These are phyloP conservation scores for Dallia pectoralis DNA, from an alignment of 2,797 vertebrate species.

Conservation along the genomic window DNA sequence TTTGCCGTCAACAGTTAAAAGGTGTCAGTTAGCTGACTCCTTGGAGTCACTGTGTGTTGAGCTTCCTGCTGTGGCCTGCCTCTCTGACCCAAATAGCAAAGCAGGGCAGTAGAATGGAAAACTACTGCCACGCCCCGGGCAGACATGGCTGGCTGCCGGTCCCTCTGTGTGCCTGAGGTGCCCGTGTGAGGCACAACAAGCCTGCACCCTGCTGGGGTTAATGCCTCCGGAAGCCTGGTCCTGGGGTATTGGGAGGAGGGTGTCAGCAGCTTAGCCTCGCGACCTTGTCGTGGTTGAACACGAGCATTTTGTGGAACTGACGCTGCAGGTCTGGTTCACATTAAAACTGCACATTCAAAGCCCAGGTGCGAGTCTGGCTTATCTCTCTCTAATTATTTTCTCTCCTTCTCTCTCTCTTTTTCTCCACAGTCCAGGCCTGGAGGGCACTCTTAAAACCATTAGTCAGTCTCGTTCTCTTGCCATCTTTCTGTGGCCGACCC, in stretches of 20 bases:
- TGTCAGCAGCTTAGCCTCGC: background rate
- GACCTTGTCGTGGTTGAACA: background rate
- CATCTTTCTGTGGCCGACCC: background rate
- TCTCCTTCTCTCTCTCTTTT: no score
- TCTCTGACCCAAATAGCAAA: constrained; percentile 1
- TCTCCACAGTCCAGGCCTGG: no score
- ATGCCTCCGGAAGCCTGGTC: background rate
- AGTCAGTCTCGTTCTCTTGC: background rate
- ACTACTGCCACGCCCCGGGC: background rate
- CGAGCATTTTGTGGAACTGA: background rate
- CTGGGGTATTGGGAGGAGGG: background rate
- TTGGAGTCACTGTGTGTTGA: background rate
- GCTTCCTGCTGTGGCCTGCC: background rate
- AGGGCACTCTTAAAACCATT: background rate
- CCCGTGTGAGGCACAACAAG: background rate
- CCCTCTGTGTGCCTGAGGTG: background rate
- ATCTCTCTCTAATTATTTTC: background rate
- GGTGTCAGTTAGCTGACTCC: background rate
- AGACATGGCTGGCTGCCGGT: background rate
- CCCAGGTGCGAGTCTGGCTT: background rate
- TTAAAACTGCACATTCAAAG: background rate
- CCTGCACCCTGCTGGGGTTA: background rate
- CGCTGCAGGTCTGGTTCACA: constrained; percentile 1
- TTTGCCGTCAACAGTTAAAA: background rate
- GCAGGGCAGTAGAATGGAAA: background rate